phyloP scores from a whole-genome alignment of 1,140 invertebrate species.

The Panagrolaimus sp. region DNA sequence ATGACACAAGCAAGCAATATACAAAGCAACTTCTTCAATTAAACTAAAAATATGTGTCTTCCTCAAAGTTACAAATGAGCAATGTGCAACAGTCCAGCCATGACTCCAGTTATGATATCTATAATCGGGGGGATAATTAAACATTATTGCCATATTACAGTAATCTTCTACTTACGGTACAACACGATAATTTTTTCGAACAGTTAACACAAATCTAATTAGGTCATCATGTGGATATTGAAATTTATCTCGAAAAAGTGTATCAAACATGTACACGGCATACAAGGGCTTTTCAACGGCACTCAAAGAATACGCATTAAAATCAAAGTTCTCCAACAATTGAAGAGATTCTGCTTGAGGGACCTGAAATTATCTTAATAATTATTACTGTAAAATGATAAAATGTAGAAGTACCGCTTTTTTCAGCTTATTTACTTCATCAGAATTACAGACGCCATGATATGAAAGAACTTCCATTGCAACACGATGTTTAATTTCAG shows the following conservation, averaged over 20 bases:
- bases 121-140: not conserved
- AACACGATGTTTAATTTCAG: constrained; percentile 75
- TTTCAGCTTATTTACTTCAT: constrained; percentile 67
- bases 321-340: constrained; percentile 64
- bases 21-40: constrained; percentile 69
- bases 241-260: constrained; percentile 67
- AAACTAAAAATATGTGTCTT: constrained; percentile 62
- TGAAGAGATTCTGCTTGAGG: not conserved
- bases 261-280: constrained; percentile 74
- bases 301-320: constrained; percentile 69
- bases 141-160: not conserved
- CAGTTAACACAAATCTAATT: constrained; percentile 72
- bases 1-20: constrained; percentile 91
- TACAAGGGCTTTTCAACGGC: constrained; percentile 70
- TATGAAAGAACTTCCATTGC: constrained; percentile 77
- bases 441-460: constrained; percentile 72
- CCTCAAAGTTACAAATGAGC: constrained; percentile 74
- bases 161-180: constrained; percentile 61
- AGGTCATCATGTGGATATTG: constrained; percentile 63
- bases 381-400: no score
- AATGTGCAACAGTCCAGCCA: constrained; percentile 77
- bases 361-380: no score
- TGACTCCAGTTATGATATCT: constrained; percentile 78
- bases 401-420: constrained; percentile 53
- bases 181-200: constrained; percentile 74